These are phyloP conservation scores for Thumatha senex DNA, from an alignment of 2,888 invertebrate species.

Conservation along the genomic window DNA sequence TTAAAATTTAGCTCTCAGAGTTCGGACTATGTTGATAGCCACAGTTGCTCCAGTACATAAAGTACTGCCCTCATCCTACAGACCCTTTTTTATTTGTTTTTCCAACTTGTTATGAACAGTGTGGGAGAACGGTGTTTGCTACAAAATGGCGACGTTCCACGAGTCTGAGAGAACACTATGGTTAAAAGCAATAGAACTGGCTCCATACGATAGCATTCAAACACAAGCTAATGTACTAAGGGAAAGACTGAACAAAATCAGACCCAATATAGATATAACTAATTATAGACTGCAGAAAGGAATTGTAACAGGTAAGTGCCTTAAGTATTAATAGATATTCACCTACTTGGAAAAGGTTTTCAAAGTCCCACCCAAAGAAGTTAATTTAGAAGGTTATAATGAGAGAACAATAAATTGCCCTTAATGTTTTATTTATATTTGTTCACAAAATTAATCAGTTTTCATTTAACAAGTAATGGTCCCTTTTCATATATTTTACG, in stretches of 20 bases:
- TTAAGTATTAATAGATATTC: no score
- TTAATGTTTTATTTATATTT: no score
- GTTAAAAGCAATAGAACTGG: constrained; percentile 92
- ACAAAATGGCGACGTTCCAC: constrained; percentile 91
- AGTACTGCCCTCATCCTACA: not conserved
- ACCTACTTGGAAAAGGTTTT: no score
- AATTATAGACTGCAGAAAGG: constrained; percentile 88
- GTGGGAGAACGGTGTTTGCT: constrained; percentile 92
- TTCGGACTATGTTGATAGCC: no score
- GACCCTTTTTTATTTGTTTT: constrained; percentile 1
- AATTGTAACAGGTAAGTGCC: constrained; percentile 85
- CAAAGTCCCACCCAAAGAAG: not conserved
- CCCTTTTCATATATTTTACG: no score
- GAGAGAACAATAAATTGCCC: no score
- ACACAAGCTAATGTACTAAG: constrained; percentile 87
- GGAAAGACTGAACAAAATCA: constrained; percentile 85
- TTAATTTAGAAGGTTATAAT: no score
- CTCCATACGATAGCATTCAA: constrained; percentile 92
- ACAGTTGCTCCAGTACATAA: no score
- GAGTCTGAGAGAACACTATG: constrained; percentile 93
- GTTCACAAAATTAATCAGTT: no score
- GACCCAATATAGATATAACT: constrained; percentile 86
- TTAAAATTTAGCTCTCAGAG: not conserved
- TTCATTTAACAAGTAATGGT: no score
- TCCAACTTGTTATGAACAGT: constrained; percentile 69